These are phyloP conservation scores for Parus major DNA, from an alignment of 2,113 vertebrate species.

Conservation along the genomic window DNA sequence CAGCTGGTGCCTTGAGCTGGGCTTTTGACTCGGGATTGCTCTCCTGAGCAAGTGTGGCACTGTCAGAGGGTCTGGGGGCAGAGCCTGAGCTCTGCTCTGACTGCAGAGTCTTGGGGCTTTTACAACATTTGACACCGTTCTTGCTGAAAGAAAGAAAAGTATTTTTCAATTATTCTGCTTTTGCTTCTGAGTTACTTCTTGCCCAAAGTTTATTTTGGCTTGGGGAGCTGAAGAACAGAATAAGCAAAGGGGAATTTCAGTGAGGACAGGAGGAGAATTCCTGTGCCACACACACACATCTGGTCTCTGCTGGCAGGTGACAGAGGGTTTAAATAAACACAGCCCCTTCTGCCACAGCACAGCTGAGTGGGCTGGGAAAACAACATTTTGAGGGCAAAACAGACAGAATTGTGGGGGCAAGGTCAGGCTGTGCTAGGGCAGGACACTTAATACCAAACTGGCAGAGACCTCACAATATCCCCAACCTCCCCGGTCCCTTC, in stretches of 20 bases:
- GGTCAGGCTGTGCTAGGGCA: background rate
- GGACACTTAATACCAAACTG: background rate
- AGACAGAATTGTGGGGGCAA: background rate
- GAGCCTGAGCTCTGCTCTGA: background rate
- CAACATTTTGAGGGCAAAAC: background rate
- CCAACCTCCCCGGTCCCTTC: background rate
- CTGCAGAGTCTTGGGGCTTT: background rate
- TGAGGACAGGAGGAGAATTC: conserved; percentile 6
- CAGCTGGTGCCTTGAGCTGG: background rate
- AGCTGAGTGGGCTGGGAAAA: background rate
- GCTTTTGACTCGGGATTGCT: background rate
- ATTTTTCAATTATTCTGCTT: conserved; percentile 46
- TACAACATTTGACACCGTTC: background rate
- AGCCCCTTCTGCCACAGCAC: background rate
- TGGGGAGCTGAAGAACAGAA: background rate
- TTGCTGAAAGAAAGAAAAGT: conserved; percentile 11
- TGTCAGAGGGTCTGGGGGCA: background rate
- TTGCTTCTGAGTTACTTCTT: conserved; percentile 18
- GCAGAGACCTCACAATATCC: background rate
- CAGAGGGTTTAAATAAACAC: background rate
- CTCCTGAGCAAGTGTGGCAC: background rate
- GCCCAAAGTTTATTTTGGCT: conserved; percentile 43
- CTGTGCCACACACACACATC: background rate
- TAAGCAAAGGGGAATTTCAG: conserved; percentile 10
- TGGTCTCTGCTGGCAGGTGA: conserved; percentile 3